Conservation (phyloP, 2,888 invertebrate genomes). For the Drosophila histrio region DNA sequence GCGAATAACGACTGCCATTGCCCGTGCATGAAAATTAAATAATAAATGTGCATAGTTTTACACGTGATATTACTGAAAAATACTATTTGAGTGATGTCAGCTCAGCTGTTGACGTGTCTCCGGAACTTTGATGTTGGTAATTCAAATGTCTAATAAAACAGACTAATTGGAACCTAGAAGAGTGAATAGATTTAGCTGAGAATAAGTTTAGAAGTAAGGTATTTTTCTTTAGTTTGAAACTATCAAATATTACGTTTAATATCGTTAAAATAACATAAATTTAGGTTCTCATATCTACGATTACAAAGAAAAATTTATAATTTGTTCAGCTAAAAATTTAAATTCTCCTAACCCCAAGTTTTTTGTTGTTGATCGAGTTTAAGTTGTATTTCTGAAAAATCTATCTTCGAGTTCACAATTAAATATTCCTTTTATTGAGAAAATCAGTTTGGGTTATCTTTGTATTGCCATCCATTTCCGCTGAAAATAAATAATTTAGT, state of each 20-base stretch:
- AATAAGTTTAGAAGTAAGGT: too few species aligned
- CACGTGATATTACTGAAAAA: conserved; percentile 35
- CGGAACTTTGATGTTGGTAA: background rate
- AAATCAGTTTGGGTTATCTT: conserved; percentile 8
- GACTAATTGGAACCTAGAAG: background rate
- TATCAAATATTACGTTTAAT: too few species aligned
- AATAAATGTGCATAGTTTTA: conserved; percentile 37
- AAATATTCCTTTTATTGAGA: background rate
- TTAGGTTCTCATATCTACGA: too few species aligned
- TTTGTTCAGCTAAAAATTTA: background rate
- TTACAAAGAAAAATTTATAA: background rate
- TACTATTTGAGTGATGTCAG: background rate
- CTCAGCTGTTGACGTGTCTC: background rate
- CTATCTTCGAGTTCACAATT: background rate
- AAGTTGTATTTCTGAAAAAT: background rate
- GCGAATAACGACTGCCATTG: background rate
- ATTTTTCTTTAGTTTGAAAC: too few species aligned
- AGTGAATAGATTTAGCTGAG: too few species aligned
- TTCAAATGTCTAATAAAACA: background rate
- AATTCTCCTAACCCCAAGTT: too few species aligned
- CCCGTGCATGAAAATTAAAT: conserved; percentile 47
- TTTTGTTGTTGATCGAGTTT: background rate
- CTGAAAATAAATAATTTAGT: background rate
- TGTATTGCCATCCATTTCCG: background rate
- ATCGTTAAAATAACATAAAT: background rate